A percentile compares a stretch with the other conserved stretches of the same genome.
Evolutionary conservation across 1,140 invertebrate species (phyloP).

Genomic region (Atopsyche davidsoni): DNA sequence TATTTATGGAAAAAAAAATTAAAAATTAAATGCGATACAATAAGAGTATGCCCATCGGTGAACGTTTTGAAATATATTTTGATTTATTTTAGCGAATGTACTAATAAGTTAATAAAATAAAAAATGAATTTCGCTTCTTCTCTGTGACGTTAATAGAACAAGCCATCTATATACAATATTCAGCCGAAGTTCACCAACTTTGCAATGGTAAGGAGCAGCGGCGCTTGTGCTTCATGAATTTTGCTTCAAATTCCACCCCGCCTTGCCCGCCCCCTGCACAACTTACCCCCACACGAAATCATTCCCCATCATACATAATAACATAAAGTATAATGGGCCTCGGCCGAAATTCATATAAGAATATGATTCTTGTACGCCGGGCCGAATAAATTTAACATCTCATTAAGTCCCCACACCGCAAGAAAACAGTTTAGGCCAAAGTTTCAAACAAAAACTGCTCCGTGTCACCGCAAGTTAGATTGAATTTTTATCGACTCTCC

Average conservation of each 20-base stretch:
- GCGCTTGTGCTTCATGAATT: slow-evolving; percentile 38
- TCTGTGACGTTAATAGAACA: slow-evolving; percentile 28
- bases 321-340: slow-evolving; percentile 52
- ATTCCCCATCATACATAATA: slow-evolving; percentile 33
- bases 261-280: slow-evolving; percentile 3
- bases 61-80: slow-evolving; percentile 1
- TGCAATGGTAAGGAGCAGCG: slow-evolving; percentile 50
- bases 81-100: slow-evolving; percentile 3
- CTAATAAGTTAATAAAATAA: slow-evolving; percentile 9
- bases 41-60: background rate
- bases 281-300: slow-evolving; percentile 13
- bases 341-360: slow-evolving; percentile 49
- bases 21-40: too few relatives aligned
- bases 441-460: slow-evolving; percentile 32
- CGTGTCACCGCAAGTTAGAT: slow-evolving; percentile 11
- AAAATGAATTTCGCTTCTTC: slow-evolving; percentile 7
- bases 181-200: slow-evolving; percentile 38
- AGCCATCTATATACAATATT: slow-evolving; percentile 31
- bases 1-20: too few relatives aligned
- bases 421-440: slow-evolving; percentile 46
- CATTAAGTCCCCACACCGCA: slow-evolving; percentile 35
- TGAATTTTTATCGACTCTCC: slow-evolving; percentile 9
- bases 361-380: slow-evolving; percentile 32
- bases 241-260: slow-evolving; percentile 38
- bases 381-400: slow-evolving; percentile 30